A percentile compares a stretch with the other conserved stretches of the same genome.
Conservation (phyloP, 1,140 invertebrate genomes). For the Pinna nobilis region DNA sequence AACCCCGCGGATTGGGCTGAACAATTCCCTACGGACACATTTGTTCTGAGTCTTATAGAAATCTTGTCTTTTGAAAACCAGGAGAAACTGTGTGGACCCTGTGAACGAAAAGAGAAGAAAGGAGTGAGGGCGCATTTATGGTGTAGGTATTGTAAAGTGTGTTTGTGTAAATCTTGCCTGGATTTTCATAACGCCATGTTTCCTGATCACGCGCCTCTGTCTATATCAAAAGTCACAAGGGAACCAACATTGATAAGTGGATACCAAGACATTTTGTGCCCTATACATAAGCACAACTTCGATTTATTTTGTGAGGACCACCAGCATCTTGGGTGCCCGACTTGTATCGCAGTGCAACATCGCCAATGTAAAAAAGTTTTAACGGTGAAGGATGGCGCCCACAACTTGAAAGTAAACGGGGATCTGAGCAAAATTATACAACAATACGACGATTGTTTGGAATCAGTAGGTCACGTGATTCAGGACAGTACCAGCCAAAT, state of each 20-base stretch:
- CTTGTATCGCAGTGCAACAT: conserved; percentile 29
- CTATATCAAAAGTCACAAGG: conserved; percentile 8
- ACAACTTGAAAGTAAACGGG: conserved; percentile 20
- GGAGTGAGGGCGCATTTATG: conserved; percentile 26
- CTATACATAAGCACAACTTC: conserved; percentile 31
- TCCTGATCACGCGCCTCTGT: conserved; percentile 21
- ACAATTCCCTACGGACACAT: conserved; percentile 34
- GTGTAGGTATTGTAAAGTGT: conserved; percentile 32
- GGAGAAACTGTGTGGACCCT: conserved; percentile 29
- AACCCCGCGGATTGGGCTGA: conserved; percentile 27
- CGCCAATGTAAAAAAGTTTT: conserved; percentile 29
- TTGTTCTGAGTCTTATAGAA: conserved; percentile 30
- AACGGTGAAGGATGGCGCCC: conserved; percentile 19
- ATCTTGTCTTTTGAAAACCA: conserved; percentile 18
- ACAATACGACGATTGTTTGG: conserved; percentile 14
- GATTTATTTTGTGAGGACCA: conserved; percentile 37
- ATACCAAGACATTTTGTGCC: background rate
- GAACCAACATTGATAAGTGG: background rate
- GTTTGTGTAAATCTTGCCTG: conserved; percentile 28
- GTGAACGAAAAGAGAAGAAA: conserved; percentile 20
- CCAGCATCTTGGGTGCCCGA: conserved; percentile 26
- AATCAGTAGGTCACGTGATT: conserved; percentile 19
- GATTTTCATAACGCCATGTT: conserved; percentile 31
- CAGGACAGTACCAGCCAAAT: conserved; percentile 21
- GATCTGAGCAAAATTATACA: conserved; percentile 14